These are phyloP conservation scores for Cyaniris semiargus DNA, from an alignment of 2,888 invertebrate species.

Conservation along the genomic window DNA sequence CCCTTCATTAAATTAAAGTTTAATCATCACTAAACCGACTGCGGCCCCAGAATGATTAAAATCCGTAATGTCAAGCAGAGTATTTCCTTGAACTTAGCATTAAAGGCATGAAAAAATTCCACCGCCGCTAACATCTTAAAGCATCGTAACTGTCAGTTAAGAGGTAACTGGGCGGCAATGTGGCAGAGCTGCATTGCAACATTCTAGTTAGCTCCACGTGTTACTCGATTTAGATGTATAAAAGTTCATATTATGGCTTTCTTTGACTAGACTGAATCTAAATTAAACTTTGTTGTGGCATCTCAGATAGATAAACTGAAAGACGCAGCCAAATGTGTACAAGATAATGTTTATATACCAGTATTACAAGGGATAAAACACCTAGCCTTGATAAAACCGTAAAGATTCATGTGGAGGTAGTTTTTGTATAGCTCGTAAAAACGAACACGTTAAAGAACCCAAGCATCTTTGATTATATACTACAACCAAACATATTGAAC, in stretches of 20 bases:
- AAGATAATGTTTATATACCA: background rate
- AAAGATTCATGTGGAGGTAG: conserved; percentile 1
- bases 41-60: no score
- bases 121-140: background rate
- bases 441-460: background rate
- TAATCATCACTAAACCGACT: no score
- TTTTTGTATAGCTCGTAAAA: conserved; percentile 8
- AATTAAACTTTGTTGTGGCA: background rate
- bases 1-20: no score
- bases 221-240: background rate
- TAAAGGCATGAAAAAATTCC: background rate
- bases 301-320: background rate
- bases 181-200: background rate
- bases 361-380: no score
- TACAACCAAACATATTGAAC: conserved; percentile 14
- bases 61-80: background rate
- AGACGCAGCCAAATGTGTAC: background rate
- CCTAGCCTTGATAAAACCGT: no score
- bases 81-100: conserved; percentile 17
- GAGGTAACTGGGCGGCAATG: background rate
- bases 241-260: background rate
- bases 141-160: background rate
- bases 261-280: background rate
- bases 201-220: conserved; percentile 1
- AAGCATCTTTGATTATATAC: no score